A percentile compares a stretch with the other conserved stretches of the same genome.
Evolutionary conservation across 92 coral and sea anemone genomes (phyloP).

Genomic region (Isaurus tuberculatus): DNA sequence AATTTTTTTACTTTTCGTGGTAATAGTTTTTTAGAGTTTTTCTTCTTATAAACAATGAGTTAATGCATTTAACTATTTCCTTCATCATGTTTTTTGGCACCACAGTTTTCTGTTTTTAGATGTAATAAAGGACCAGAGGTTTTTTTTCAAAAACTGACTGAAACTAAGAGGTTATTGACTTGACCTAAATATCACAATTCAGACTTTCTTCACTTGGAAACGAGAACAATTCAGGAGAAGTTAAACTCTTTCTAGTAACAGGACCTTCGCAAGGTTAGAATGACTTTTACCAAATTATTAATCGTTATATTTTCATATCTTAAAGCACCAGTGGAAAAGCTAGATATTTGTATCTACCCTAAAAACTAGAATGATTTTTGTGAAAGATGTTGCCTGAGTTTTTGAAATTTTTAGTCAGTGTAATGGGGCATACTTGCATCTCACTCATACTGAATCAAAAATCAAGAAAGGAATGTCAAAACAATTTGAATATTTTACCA

Average conservation of each 20-base stretch:
- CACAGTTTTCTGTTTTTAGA: slow-evolving; percentile 72
- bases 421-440: not conserved
- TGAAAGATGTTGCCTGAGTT: not conserved
- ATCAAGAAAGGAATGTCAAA: too few relatives aligned
- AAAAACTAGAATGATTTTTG: too few relatives aligned
- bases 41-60: too few relatives aligned
- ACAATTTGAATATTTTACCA: too few relatives aligned
- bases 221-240: slow-evolving; percentile 73
- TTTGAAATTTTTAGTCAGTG: too few relatives aligned
- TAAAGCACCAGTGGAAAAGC: too few relatives aligned
- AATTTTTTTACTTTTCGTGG: too few relatives aligned
- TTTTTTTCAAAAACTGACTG: too few relatives aligned
- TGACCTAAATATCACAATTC: slow-evolving; percentile 33
- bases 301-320: not conserved
- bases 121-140: slow-evolving; percentile 62
- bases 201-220: slow-evolving; percentile 80
- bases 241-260: slow-evolving; percentile 66
- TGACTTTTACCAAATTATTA: not conserved
- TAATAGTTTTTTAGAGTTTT: too few relatives aligned
- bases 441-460: not conserved
- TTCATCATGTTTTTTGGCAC: slow-evolving; percentile 9
- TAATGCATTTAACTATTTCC: too few relatives aligned
- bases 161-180: not conserved
- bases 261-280: slow-evolving; percentile 74
- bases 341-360: too few relatives aligned